phyloP scores from a whole-genome alignment of 1,140 invertebrate species.

The Danaus plexippus region DNA sequence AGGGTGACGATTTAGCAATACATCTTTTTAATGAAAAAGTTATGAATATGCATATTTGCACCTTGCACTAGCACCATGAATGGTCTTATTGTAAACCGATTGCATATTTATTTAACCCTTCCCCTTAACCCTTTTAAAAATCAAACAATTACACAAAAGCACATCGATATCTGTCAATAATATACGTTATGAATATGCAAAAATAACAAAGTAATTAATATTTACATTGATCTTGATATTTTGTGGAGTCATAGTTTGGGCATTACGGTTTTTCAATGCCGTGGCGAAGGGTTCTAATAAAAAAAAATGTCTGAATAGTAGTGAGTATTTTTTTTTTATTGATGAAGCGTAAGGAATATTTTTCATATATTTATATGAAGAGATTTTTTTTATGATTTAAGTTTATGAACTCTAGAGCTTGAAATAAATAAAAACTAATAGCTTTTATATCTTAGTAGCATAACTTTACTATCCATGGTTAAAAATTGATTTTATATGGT shows the following conservation, averaged over 20 bases:
- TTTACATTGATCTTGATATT: slow-evolving; percentile 35
- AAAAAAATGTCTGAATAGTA: too few species aligned
- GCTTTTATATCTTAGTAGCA: too few species aligned
- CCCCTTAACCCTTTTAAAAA: slow-evolving; percentile 17
- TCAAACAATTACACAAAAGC: slow-evolving; percentile 26
- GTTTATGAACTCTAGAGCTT: too few species aligned
- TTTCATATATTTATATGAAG: too few species aligned
- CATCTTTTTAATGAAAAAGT: slow-evolving; percentile 34
- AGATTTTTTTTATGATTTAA: too few species aligned
- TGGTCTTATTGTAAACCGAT: slow-evolving; percentile 11
- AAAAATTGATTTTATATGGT: too few species aligned
- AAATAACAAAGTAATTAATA: slow-evolving; percentile 52
- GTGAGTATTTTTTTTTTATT: too few species aligned
- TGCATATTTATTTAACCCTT: slow-evolving; percentile 19
- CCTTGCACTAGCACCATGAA: slow-evolving; percentile 22
- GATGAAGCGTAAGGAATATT: too few species aligned
- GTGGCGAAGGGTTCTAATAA: too few species aligned
- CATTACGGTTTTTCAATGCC: slow-evolving; percentile 25
- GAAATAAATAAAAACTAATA: too few species aligned
- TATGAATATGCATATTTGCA: slow-evolving; percentile 58
- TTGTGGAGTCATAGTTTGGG: slow-evolving; percentile 36
- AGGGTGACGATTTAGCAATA: neutral
- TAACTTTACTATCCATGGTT: too few species aligned
- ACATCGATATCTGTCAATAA: slow-evolving; percentile 26
- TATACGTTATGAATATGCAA: slow-evolving; percentile 62